Percentiles rank a stretch among this genome's conserved stretches.
Conservation (phyloP, 2,797 vertebrate species). For the Helarctos malayanus region DNA sequence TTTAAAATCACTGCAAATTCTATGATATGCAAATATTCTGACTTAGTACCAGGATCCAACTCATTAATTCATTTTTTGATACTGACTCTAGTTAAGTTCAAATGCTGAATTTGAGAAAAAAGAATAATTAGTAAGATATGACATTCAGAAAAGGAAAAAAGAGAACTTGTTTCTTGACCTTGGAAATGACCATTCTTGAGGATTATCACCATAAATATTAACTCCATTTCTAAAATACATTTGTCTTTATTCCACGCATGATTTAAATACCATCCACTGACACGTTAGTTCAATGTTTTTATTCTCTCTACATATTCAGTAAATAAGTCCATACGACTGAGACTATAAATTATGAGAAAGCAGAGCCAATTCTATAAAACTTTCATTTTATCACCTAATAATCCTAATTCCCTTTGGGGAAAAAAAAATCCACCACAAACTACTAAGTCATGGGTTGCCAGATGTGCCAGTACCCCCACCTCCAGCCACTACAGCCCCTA, state of each 20-base stretch:
- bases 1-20: slow-evolving; percentile 47
- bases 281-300: slow-evolving; percentile 12
- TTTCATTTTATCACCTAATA: slow-evolving; percentile 14
- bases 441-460: not conserved
- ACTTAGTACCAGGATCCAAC: slow-evolving; percentile 40
- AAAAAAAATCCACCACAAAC: not conserved
- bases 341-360: slow-evolving; percentile 43
- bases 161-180: slow-evolving; percentile 32
- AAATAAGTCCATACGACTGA: slow-evolving; percentile 29
- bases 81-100: slow-evolving; percentile 43
- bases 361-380: slow-evolving; percentile 43
- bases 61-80: slow-evolving; percentile 43
- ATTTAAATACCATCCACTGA: slow-evolving; percentile 37
- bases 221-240: slow-evolving; percentile 48
- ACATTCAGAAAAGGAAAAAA: not conserved
- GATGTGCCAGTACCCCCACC: not conserved
- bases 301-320: not conserved
- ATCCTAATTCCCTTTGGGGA: not conserved
- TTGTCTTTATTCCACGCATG: slow-evolving; percentile 49
- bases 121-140: slow-evolving; percentile 46
- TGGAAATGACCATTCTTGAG: slow-evolving; percentile 41
- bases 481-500: not conserved
- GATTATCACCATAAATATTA: slow-evolving; percentile 52
- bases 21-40: slow-evolving; percentile 57
- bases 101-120: slow-evolving; percentile 61